Conservation (phyloP, 2,113 vertebrate genomes). For the Seriola dumerili region DNA sequence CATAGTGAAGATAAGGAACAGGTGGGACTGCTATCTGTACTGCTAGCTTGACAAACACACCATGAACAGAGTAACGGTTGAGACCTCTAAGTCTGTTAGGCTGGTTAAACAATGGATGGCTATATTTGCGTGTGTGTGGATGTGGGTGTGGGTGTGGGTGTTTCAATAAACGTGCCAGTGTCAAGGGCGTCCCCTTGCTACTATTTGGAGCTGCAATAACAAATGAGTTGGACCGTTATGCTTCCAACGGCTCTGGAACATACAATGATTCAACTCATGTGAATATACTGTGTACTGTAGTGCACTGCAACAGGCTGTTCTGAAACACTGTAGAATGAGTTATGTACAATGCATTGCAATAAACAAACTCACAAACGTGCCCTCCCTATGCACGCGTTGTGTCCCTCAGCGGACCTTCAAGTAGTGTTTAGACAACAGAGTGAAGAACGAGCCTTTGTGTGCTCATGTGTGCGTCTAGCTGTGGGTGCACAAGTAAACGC, state of each 20-base stretch:
- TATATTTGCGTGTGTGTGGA: constrained; percentile 47
- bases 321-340: constrained; percentile 1
- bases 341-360: not conserved
- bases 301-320: not conserved
- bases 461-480: constrained; percentile 41
- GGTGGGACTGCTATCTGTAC: constrained; percentile 72
- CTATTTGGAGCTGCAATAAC: constrained; percentile 45
- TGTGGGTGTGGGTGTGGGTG: constrained; percentile 25
- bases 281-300: not conserved
- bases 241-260: constrained; percentile 31
- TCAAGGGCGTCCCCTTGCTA: constrained; percentile 14
- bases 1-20: constrained; percentile 71
- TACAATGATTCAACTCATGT: not conserved
- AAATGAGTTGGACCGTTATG: constrained; percentile 40
- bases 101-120: constrained; percentile 75
- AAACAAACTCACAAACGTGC: constrained; percentile 39
- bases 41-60: constrained; percentile 68
- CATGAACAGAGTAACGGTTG: constrained; percentile 66
- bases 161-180: constrained; percentile 29
- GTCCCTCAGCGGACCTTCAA: constrained; percentile 35
- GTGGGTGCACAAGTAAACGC: constrained; percentile 62
- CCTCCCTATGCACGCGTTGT: constrained; percentile 43
- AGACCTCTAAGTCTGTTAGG: constrained; percentile 59
- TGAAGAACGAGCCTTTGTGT: constrained; percentile 61
- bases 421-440: constrained; percentile 54